Percentiles rank a stretch among this genome's conserved stretches.
phyloP scores from a whole-genome alignment of 2,888 invertebrate genomes.

The Aphrophora alni region DNA sequence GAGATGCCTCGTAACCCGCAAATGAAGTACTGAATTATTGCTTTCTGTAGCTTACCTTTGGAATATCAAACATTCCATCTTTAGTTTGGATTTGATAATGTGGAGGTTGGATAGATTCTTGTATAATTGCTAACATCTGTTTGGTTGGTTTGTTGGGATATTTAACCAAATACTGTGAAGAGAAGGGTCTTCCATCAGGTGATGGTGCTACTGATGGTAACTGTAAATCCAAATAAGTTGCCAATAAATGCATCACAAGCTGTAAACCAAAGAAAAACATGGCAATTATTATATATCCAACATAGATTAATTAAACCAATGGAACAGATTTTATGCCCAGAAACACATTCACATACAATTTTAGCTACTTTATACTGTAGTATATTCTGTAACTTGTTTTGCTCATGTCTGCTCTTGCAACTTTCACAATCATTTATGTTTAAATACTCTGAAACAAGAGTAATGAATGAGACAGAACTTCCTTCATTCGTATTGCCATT shows the following conservation, averaged over 20 bases:
- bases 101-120: slow-evolving; percentile 69
- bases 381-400: too few relatives aligned
- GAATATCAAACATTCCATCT: slow-evolving; percentile 70
- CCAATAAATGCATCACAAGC: slow-evolving; percentile 85
- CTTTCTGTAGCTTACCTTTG: slow-evolving; percentile 61
- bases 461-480: too few relatives aligned
- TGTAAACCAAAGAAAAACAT: slow-evolving; percentile 55
- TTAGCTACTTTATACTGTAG: too few relatives aligned
- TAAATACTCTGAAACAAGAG: too few relatives aligned
- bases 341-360: too few relatives aligned
- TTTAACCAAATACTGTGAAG: slow-evolving; percentile 61
- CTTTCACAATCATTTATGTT: too few relatives aligned
- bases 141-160: slow-evolving; percentile 60
- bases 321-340: too few relatives aligned
- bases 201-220: slow-evolving; percentile 63
- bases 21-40: too few relatives aligned
- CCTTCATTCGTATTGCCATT: too few relatives aligned
- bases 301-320: neutral
- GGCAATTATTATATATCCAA: neutral
- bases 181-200: slow-evolving; percentile 71
- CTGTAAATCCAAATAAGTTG: slow-evolving; percentile 83
- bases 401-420: too few relatives aligned
- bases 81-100: slow-evolving; percentile 73
- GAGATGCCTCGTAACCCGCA: too few relatives aligned
- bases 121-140: slow-evolving; percentile 67